These are phyloP conservation scores for Rhagonycha fulva DNA, from an alignment of 2,888 invertebrate species.

Conservation along the genomic window DNA sequence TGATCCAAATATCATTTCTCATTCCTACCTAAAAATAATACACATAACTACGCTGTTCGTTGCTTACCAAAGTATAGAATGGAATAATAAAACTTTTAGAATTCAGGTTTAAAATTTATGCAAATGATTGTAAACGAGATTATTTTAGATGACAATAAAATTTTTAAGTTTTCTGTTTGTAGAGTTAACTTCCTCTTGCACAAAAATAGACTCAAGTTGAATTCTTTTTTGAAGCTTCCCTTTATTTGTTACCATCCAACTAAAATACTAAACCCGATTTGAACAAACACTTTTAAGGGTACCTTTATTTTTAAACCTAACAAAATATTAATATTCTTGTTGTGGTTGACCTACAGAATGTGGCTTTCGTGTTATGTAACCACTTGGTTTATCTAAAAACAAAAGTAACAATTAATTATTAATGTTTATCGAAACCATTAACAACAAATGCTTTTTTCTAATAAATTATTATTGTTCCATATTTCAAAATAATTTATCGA, in stretches of 20 bases:
- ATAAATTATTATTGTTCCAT: neutral
- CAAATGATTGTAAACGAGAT: neutral
- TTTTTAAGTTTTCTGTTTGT: neutral
- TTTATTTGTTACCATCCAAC: neutral
- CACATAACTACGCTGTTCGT: no score
- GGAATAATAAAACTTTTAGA: neutral
- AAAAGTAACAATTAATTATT: neutral
- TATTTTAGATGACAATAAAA: neutral
- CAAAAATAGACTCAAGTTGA: neutral
- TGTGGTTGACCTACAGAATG: neutral
- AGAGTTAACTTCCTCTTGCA: neutral
- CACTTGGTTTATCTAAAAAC: neutral
- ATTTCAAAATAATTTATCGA: neutral
- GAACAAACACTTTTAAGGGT: neutral
- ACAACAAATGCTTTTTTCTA: neutral
- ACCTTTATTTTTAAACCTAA: neutral
- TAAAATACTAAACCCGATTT: neutral
- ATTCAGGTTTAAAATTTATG: neutral
- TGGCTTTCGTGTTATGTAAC: neutral
- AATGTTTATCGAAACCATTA: neutral
- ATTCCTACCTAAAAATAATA: no score
- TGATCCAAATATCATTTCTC: no score
- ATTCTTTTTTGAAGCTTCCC: neutral
- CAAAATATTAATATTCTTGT: neutral
- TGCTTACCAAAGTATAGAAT: no score